Base-by-base conservation (phyloP, 2,888 invertebrate species). In the Panopea generosa region DNA sequence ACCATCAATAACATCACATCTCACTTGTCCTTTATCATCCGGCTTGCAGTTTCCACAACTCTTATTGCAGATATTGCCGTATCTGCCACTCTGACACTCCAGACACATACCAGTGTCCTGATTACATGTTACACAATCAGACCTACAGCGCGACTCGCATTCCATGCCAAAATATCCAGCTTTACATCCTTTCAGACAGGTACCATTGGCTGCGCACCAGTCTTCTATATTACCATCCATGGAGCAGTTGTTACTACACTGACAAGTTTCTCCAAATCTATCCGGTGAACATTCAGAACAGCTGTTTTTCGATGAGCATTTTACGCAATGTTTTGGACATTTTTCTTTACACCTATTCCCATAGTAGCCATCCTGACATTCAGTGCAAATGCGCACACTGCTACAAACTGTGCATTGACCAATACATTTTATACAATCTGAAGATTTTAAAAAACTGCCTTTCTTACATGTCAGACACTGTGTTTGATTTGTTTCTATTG, bases 131-230 rank as follows among this genome's bases (percentile, higher is more conserved):
- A 38, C 1, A 33, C 63, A 63, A 2, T 4, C 27, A 16, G 20
- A 24, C 9, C 4, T 4, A 52, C 53, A 52, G n/a, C 26, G 7
- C 38, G 9, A 16, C 52, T 53, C 26, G 53, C 38, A 11, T 20
- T n/a, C 45, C 33, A 7, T 40, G 4, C 66, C 69, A 38, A 40
- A 53, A 14, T 56, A 67, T 11, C 70, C 70, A 33, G 43, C 38
- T 20, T 38, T 33, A 50, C 79, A 79, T 2, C 75, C 75, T 45
- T 65, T 68, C 45, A 71, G 29, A 33, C 75, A 79, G 9, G 45
- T 45, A 1, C 79, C 79, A 53, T 71, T 53, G 9, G 7, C 22
- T 27, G 33, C 18, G 61, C 79, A 79, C 79, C 79, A 79, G 26
- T 63, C 29, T 16, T 49, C 14, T 6, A 67, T 26, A 14, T 43